Conservation (phyloP, 2,888 invertebrate species). For the Tuberolachnus salignus region DNA sequence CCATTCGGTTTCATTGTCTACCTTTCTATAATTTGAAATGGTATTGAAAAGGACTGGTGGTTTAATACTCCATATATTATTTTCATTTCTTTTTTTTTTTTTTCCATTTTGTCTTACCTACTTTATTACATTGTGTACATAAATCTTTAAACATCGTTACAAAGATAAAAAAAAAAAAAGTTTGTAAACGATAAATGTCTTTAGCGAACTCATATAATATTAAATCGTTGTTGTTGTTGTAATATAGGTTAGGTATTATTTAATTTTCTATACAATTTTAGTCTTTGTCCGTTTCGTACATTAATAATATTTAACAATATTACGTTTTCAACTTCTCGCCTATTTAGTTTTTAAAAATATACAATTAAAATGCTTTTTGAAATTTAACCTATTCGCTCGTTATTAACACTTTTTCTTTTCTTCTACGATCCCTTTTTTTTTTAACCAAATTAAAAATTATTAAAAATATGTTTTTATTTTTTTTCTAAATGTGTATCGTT, state of each 20-base stretch:
- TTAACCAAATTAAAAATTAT: too few relatives aligned
- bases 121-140: constrained; percentile 32
- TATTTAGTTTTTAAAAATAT: too few relatives aligned
- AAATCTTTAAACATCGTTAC: constrained; percentile 37
- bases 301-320: not conserved
- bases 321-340: too few relatives aligned
- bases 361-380: too few relatives aligned
- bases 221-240: constrained; percentile 15
- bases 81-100: constrained; percentile 25
- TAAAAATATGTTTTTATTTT: too few relatives aligned
- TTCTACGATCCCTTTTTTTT: too few relatives aligned
- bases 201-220: not conserved
- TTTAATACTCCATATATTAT: constrained; percentile 44
- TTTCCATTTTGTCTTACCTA: constrained; percentile 18
- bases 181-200: constrained; percentile 10
- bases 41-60: constrained; percentile 45
- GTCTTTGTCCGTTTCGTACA: not conserved
- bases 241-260: too few relatives aligned
- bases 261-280: not conserved
- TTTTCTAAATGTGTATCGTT: too few relatives aligned
- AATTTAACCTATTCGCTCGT: too few relatives aligned
- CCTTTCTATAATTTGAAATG: constrained; percentile 51
- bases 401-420: too few relatives aligned
- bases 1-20: constrained; percentile 47
- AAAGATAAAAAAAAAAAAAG: constrained; percentile 9